These are phyloP conservation scores for Holothuria leucospilota DNA, from an alignment of 53 echinoderm and acorn worm species.

Conservation along the genomic window DNA sequence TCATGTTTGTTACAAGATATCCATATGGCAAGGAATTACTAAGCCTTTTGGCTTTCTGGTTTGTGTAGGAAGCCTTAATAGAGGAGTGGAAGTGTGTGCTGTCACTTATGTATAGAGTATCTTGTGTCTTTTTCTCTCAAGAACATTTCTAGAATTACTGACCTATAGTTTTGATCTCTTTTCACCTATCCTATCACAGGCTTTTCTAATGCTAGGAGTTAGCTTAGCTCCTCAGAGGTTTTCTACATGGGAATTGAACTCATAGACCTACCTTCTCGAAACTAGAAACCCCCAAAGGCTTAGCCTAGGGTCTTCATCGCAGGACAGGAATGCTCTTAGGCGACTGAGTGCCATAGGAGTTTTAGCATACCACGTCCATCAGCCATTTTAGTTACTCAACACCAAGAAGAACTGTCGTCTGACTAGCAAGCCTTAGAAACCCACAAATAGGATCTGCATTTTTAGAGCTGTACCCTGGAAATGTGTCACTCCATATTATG, in stretches of 20 bases:
- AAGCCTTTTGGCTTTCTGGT: no score
- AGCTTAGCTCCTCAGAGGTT: slow-evolving; percentile 47
- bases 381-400: slow-evolving; percentile 13
- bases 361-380: slow-evolving; percentile 38
- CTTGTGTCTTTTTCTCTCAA: no score
- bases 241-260: slow-evolving; percentile 37
- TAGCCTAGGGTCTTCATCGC: slow-evolving; percentile 42
- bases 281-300: slow-evolving; percentile 27
- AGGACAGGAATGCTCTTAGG: slow-evolving; percentile 25
- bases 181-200: slow-evolving; percentile 50
- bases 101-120: no score
- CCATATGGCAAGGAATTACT: no score
- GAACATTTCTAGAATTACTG: slow-evolving; percentile 15
- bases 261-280: slow-evolving; percentile 35
- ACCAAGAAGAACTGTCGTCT: slow-evolving; percentile 2
- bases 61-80: no score
- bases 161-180: slow-evolving; percentile 33
- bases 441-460: background rate
- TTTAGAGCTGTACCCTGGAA: slow-evolving; percentile 3
- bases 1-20: no score
- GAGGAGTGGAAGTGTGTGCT: no score
- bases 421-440: slow-evolving; percentile 32
- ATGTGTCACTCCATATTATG: slow-evolving; percentile 10
- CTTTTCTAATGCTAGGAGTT: slow-evolving; percentile 44
- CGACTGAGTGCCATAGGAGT: slow-evolving; percentile 6